Conservation (phyloP, 2,888 invertebrate species). For the Copidosoma aretas region DNA sequence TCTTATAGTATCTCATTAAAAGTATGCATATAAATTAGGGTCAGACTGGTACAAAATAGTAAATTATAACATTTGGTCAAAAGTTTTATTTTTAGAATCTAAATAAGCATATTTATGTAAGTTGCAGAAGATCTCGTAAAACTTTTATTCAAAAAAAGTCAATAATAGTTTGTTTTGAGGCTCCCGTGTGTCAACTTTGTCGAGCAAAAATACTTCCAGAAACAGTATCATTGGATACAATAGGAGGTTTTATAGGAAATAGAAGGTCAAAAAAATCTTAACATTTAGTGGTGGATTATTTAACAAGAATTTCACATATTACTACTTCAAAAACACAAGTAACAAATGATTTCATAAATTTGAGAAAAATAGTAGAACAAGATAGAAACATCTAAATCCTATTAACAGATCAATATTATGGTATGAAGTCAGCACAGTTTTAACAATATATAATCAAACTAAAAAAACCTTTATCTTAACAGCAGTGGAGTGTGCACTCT, state of each 20-base stretch:
- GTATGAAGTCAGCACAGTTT: no score
- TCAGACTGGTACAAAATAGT: background rate
- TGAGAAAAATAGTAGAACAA: slow-evolving; percentile 33
- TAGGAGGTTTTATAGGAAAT: slow-evolving; percentile 48
- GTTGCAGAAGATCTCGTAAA: no score
- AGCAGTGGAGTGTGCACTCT: slow-evolving; percentile 30
- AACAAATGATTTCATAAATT: slow-evolving; percentile 46
- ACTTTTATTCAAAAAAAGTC: background rate
- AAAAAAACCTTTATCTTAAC: slow-evolving; percentile 12
- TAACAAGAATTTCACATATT: slow-evolving; percentile 25
- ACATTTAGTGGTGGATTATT: no score
- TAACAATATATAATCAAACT: no score
- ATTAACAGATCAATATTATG: slow-evolving; percentile 42
- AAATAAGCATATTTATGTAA: background rate
- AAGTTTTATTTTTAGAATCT: background rate
- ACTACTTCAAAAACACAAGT: slow-evolving; percentile 46
- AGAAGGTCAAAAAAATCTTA: slow-evolving; percentile 40
- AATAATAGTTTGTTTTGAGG: background rate
- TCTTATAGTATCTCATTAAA: background rate
- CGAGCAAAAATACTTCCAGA: slow-evolving; percentile 40
- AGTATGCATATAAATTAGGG: background rate
- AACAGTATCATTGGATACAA: slow-evolving; percentile 50
- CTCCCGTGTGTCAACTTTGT: background rate
- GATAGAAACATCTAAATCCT: slow-evolving; percentile 34
- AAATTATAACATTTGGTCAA: background rate